Conservation (phyloP, 2,113 vertebrate genomes). For the Psammodynastes pulverulentus region DNA sequence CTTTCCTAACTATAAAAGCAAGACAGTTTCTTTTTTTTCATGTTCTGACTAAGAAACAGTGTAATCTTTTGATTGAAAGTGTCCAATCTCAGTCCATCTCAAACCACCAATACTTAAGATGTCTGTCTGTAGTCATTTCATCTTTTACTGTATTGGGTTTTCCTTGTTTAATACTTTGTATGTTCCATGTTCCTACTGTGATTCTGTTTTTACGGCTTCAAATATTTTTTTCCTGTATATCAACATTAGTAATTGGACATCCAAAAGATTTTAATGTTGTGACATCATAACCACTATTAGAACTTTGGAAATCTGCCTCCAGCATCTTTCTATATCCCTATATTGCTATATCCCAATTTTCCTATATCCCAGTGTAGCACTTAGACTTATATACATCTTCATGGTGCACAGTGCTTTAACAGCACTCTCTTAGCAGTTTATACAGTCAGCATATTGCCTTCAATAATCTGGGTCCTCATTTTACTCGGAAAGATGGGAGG, state of each 20-base stretch:
- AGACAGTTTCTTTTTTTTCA: too few species aligned
- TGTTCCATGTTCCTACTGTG: neutral
- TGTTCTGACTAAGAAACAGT: too few species aligned
- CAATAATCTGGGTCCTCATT: too few species aligned
- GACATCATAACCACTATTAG: neutral
- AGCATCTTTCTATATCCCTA: neutral
- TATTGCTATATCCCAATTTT: too few species aligned
- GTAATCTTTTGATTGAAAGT: neutral
- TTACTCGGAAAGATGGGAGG: too few species aligned
- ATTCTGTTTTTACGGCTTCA: neutral
- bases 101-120: neutral
- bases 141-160: neutral
- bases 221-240: neutral
- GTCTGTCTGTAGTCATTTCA: neutral
- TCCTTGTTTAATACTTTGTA: neutral
- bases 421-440: too few species aligned
- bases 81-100: neutral
- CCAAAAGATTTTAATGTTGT: neutral
- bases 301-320: neutral
- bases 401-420: too few species aligned
- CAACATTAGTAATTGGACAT: neutral
- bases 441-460: too few species aligned
- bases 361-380: too few species aligned
- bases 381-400: too few species aligned
- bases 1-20: neutral